Evolutionary conservation across 2,888 invertebrate genomes (phyloP).

Genomic region (Plagodis dolabraria): DNA sequence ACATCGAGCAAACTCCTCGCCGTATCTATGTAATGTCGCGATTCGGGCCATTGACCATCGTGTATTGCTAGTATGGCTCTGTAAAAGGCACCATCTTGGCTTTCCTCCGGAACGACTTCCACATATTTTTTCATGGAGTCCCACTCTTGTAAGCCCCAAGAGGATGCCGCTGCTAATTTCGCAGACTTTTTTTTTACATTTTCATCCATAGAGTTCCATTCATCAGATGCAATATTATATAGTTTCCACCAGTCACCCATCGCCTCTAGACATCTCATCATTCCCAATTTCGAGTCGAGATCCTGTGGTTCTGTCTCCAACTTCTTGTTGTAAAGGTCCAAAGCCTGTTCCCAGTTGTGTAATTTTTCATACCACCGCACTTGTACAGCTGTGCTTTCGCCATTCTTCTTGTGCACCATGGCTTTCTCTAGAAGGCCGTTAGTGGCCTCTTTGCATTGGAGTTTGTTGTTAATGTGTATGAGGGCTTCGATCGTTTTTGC

Average conservation of each 20-base stretch:
- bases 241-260: slow-evolving; percentile 98
- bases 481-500: slow-evolving; percentile 95
- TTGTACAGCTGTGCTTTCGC: slow-evolving; percentile 81
- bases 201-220: slow-evolving; percentile 74
- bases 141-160: slow-evolving; percentile 98
- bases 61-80: slow-evolving; percentile 96
- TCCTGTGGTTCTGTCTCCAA: slow-evolving; percentile 88
- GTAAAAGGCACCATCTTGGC: slow-evolving; percentile 97
- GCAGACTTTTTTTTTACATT: slow-evolving; percentile 88
- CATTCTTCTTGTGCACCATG: slow-evolving; percentile 89
- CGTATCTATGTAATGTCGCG: slow-evolving; percentile 93
- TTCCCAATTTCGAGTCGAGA: slow-evolving; percentile 93
- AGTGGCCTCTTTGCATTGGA: slow-evolving; percentile 99
- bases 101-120: slow-evolving; percentile 93
- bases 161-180: slow-evolving; percentile 95
- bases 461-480: slow-evolving; percentile 98
- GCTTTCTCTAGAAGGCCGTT: slow-evolving; percentile 96
- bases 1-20: slow-evolving; percentile 97
- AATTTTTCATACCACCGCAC: slow-evolving; percentile 99
- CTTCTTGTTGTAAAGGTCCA: slow-evolving; percentile 93
- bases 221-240: slow-evolving; percentile 91
- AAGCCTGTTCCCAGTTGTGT: slow-evolving; percentile 99
- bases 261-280: slow-evolving; percentile 98
- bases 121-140: slow-evolving; percentile 97
- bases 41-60: slow-evolving; percentile 88